Conservation (phyloP, 2,888 invertebrate species). For the Tenthredo distinguenda region DNA sequence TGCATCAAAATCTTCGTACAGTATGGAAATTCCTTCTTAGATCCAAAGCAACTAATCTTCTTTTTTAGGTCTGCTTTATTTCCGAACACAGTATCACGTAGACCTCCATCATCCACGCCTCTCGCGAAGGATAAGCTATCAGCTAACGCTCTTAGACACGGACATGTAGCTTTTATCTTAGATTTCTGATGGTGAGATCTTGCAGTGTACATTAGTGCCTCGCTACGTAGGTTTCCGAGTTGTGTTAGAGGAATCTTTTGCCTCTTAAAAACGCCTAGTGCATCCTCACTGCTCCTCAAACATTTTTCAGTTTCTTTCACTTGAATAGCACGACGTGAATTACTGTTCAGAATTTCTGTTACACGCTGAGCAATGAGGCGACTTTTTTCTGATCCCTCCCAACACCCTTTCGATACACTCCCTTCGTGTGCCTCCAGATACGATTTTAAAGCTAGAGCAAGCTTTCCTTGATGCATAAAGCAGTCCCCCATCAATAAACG, state of each 20-base stretch:
- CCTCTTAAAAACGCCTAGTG: constrained; percentile 30
- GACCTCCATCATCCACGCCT: constrained; percentile 53
- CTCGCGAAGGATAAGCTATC: constrained; percentile 56
- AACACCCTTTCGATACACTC: constrained; percentile 32
- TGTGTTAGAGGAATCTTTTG: constrained; percentile 13
- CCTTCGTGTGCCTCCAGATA: constrained; percentile 52
- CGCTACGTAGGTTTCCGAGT: constrained; percentile 55
- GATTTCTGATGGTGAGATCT: constrained; percentile 51
- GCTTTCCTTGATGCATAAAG: constrained; percentile 52
- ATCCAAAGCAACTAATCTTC: constrained; percentile 58
- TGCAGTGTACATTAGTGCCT: constrained; percentile 55
- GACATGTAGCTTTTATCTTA: not conserved
- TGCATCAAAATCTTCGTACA: constrained; percentile 51
- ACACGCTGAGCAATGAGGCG: constrained; percentile 57
- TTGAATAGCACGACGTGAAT: constrained; percentile 52
- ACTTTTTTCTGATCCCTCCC: constrained; percentile 48
- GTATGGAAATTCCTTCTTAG: constrained; percentile 56
- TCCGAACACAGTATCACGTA: constrained; percentile 43
- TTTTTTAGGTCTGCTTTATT: constrained; percentile 52
- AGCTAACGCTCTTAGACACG: constrained; percentile 41
- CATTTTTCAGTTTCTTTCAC: constrained; percentile 49
- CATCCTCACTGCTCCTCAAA: constrained; percentile 49
- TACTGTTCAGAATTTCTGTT: constrained; percentile 60
- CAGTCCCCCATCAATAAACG: constrained; percentile 58
- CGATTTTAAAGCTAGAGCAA: constrained; percentile 54